Percentiles rank a stretch among this genome's conserved stretches.
phyloP scores from a whole-genome alignment of 1,140 invertebrate species.

The Wiebesia pumilae region DNA sequence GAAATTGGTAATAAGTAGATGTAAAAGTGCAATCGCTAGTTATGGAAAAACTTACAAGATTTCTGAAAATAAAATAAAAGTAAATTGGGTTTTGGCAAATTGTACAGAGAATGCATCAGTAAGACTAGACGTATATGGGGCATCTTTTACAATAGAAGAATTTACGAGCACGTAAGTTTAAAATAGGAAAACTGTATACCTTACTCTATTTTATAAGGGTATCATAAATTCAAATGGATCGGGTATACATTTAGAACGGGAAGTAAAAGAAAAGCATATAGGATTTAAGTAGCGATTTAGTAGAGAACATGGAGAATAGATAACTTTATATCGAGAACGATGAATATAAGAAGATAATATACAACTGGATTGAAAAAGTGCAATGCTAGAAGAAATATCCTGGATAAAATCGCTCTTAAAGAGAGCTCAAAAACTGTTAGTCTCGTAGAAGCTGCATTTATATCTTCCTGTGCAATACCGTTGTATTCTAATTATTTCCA shows the following conservation, averaged over 20 bases:
- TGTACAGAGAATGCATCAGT: background rate
- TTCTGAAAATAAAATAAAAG: background rate
- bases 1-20: no score
- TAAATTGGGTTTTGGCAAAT: background rate
- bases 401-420: no score
- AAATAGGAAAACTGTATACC: background rate
- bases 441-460: no score
- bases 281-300: background rate
- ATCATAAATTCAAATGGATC: background rate
- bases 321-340: background rate
- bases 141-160: background rate
- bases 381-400: no score
- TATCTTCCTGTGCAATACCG: no score
- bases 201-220: background rate
- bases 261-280: background rate
- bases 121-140: background rate
- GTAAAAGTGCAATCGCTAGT: background rate
- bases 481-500: no score
- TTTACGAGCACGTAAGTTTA: background rate
- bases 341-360: background rate
- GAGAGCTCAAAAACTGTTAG: no score
- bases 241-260: background rate
- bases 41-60: background rate
- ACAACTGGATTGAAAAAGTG: no score
- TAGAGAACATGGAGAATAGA: background rate